Percentiles rank a stretch among this genome's conserved stretches.
Evolutionary conservation across 2,888 invertebrate species (phyloP).

Genomic region (Plebejus argus): DNA sequence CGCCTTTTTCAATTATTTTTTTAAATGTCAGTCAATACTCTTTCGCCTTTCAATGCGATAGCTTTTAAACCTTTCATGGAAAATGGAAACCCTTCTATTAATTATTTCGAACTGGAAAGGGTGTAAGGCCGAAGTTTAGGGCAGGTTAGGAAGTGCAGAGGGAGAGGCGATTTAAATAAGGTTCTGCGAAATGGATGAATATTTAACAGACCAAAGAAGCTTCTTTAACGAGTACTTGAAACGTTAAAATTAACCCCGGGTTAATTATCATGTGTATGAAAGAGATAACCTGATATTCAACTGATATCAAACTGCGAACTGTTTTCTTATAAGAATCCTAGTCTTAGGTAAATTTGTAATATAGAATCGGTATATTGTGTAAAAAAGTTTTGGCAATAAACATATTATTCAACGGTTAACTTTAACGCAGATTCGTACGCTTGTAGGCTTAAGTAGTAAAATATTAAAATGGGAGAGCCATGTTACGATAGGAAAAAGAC

Average conservation of each 20-base stretch:
- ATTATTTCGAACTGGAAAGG: background rate
- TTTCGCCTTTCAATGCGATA: background rate
- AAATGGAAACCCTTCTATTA: background rate
- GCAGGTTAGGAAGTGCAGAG: background rate
- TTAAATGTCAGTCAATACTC: background rate
- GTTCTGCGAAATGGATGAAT: background rate
- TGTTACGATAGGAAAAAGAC: too few species aligned
- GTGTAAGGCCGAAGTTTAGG: background rate
- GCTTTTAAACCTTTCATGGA: background rate
- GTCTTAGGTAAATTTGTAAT: too few species aligned
- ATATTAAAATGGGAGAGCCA: too few species aligned
- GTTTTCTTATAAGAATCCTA: too few species aligned
- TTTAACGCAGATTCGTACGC: too few species aligned
- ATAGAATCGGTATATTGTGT: too few species aligned
- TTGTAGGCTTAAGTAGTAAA: too few species aligned
- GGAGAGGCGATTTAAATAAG: conserved; percentile 5
- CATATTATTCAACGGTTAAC: too few species aligned
- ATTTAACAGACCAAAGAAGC: background rate
- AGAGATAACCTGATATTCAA: too few species aligned
- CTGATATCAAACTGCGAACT: too few species aligned
- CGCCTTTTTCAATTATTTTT: background rate
- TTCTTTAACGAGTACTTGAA: background rate
- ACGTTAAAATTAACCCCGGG: background rate
- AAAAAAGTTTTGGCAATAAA: too few species aligned
- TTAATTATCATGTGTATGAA: too few species aligned